Conservation (phyloP, 2,888 invertebrate species). For the Muscina levida region DNA sequence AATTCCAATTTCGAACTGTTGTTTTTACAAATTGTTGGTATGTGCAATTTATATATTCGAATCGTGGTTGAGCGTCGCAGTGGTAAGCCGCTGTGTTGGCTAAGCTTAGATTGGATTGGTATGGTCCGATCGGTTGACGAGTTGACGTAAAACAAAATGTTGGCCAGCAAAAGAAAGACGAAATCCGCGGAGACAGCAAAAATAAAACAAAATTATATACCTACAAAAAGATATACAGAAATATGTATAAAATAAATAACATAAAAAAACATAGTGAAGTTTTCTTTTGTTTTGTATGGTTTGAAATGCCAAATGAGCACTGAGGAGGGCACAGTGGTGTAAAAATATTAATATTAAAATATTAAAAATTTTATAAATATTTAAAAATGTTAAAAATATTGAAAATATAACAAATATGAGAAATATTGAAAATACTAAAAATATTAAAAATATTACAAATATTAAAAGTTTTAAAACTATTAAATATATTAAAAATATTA, state of each 20-base stretch:
- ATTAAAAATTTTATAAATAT: too few species aligned
- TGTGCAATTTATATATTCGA: conserved; percentile 44
- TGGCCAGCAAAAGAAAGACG: conserved; percentile 3
- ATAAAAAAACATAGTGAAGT: conserved; percentile 51
- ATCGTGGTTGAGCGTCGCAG: background rate
- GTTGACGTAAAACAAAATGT: conserved; percentile 16
- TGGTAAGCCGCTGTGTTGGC: background rate
- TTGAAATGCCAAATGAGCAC: conserved; percentile 50
- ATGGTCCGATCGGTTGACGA: background rate
- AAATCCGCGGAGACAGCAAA: conserved; percentile 4
- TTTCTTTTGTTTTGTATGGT: conserved; percentile 40
- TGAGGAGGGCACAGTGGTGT: too few species aligned
- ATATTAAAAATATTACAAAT: too few species aligned
- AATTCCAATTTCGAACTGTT: conserved; percentile 53
- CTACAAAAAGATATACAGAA: background rate
- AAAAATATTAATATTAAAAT: too few species aligned
- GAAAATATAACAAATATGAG: too few species aligned
- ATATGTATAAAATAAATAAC: conserved; percentile 26
- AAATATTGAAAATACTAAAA: too few species aligned
- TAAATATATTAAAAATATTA: too few species aligned
- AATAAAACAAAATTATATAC: background rate
- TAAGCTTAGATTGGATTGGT: background rate
- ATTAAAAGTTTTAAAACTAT: too few species aligned
- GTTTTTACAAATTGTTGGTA: conserved; percentile 47
- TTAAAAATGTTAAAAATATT: too few species aligned